These are phyloP conservation scores for Pimephales promelas DNA, from an alignment of 2,113 vertebrate species.

Conservation along the genomic window DNA sequence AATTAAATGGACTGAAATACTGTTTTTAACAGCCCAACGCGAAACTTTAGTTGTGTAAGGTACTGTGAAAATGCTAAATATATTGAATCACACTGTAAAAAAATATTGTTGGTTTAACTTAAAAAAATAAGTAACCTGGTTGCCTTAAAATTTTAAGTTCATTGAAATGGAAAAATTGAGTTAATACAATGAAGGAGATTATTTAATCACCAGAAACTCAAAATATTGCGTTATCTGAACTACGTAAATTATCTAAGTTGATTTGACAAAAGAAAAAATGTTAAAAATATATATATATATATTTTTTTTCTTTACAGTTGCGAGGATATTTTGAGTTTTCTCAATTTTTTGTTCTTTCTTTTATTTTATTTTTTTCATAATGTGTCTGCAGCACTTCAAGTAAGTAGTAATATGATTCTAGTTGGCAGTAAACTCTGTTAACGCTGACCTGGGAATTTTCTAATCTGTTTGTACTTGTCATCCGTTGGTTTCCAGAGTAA, in stretches of 20 bases:
- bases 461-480: conserved; percentile 61
- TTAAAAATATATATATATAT: no score
- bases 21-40: background rate
- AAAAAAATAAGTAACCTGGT: no score
- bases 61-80: background rate
- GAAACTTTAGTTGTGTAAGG: background rate
- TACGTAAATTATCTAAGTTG: no score
- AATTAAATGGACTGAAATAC: background rate
- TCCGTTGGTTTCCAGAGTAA: conserved; percentile 70
- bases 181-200: no score
- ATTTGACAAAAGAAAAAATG: no score
- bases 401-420: conserved; percentile 66
- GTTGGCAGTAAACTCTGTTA: conserved; percentile 69
- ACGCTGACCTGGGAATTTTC: conserved; percentile 68
- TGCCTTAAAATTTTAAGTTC: no score
- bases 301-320: no score
- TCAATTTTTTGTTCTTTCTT: background rate
- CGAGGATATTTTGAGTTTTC: background rate
- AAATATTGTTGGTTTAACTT: no score
- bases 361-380: background rate
- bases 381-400: conserved; percentile 44
- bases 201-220: no score
- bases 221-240: no score
- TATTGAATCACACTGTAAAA: background rate
- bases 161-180: no score